Evolutionary conservation across 2,797 vertebrate species (phyloP), one percentile per base, ranked within the genome.

Genomic region (Sebastes glaucus): DNA sequence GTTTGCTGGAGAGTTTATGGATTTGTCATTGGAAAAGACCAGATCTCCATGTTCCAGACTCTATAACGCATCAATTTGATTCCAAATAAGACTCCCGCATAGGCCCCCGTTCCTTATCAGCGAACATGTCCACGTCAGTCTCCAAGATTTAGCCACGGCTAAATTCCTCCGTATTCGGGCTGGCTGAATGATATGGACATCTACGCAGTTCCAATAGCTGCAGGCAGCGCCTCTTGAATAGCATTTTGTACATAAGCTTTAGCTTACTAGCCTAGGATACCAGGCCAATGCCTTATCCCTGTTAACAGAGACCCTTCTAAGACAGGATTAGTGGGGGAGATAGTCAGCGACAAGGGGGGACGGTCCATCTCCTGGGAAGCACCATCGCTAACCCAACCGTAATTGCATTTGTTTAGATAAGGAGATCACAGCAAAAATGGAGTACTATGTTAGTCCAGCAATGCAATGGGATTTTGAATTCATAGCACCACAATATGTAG

Each of bases 241-340:
- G 94, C 89, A 86, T 95, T 96, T 96, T 96, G 94, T 95, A 95
- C 93, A 92, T 96, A 96, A 95, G 96, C 96, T 96, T 94, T 96
- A 95, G 96, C 94, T 96, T 95, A 95, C 96, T 96, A 95, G 95
- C 93, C 95, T 94, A 94, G 61, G 78, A 95, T 84, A 97, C 95
- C 96, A 94, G 94, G 94, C 93, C 93, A 96, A 95, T 95, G 96
- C 96, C 96, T 98, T 97, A 98, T 95, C 96, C 96, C 91, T 98
- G 97, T 98, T 98, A 98, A 97, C 98, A 98, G 96, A 97, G 97
- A 97, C 96, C 96, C 97, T 98, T 97, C 97, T 97, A 97, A 98
- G 96, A 96, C 95, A 95, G 97, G 97, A 98, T 98, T 98, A 98
- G 93, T 80, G 94, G 93, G 89, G 93, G 95, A 96, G 96, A 97